Evolutionary conservation across 2,797 vertebrate genomes (phyloP).

Genomic region (Notamacropus eugenii): DNA sequence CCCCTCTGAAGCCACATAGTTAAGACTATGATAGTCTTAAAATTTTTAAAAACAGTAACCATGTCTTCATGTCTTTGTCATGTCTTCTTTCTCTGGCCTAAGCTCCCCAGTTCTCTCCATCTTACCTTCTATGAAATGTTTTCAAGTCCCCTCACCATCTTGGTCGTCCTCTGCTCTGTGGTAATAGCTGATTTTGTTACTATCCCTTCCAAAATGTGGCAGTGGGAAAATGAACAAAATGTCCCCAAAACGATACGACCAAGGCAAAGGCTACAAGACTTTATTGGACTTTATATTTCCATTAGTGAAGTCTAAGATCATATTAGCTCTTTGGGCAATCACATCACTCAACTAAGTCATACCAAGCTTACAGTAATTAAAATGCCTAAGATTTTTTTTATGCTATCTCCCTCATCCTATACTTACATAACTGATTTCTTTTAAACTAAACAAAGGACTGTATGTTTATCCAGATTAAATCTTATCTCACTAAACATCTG

Average conservation of each 20-base stretch:
- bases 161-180: not conserved
- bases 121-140: not conserved
- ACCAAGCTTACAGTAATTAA: not conserved
- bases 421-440: not conserved
- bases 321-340: not conserved
- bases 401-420: not conserved
- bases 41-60: not conserved
- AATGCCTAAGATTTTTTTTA: not conserved
- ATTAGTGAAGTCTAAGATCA: not conserved
- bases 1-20: not conserved
- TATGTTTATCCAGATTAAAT: not conserved
- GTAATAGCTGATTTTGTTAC: not conserved
- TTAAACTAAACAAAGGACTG: not conserved
- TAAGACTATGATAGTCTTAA: not conserved
- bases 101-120: not conserved
- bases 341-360: not conserved
- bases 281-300: not conserved
- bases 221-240: not conserved
- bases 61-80: not conserved
- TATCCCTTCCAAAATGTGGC: not conserved
- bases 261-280: not conserved
- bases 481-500: not conserved
- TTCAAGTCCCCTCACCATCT: not conserved
- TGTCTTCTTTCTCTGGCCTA: not conserved
- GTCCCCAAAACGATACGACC: not conserved